Evolutionary conservation across 2,797 vertebrate genomes (phyloP).

Genomic region (Botia almorhae): DNA sequence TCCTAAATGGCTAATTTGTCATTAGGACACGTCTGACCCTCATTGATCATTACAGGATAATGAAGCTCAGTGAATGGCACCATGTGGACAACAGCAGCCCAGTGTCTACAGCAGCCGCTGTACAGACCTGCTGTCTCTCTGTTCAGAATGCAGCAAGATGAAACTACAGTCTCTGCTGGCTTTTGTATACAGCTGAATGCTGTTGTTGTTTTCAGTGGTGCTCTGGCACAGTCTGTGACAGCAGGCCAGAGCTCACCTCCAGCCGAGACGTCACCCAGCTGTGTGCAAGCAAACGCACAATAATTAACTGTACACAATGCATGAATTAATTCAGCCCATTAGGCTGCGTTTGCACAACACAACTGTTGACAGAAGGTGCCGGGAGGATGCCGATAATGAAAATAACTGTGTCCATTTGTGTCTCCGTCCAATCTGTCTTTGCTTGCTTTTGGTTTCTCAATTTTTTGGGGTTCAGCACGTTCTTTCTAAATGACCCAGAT

Average conservation of each 20-base stretch:
- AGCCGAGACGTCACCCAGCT: neutral
- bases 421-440: neutral
- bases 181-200: conserved; percentile 74
- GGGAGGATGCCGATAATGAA: neutral
- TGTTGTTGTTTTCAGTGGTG: conserved; percentile 67
- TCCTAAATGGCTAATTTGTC: neutral
- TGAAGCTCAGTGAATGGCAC: neutral
- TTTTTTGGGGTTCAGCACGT: conserved; percentile 37
- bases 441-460: neutral
- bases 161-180: conserved; percentile 61
- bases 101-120: conserved; percentile 1
- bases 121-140: conserved; percentile 12
- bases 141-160: neutral
- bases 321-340: conserved; percentile 10
- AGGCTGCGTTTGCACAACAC: conserved; percentile 3
- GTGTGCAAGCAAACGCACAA: neutral
- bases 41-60: neutral
- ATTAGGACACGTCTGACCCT: neutral
- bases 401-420: neutral
- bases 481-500: conserved; percentile 44
- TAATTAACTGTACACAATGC: conserved; percentile 2
- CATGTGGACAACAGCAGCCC: neutral
- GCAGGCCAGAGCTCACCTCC: conserved; percentile 62
- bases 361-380: neutral
- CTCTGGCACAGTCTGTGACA: conserved; percentile 67